Percentiles rank a stretch among this genome's conserved stretches.
phyloP scores from a whole-genome alignment of 2,888 invertebrate genomes.

The Teleogryllus oceanicus region DNA sequence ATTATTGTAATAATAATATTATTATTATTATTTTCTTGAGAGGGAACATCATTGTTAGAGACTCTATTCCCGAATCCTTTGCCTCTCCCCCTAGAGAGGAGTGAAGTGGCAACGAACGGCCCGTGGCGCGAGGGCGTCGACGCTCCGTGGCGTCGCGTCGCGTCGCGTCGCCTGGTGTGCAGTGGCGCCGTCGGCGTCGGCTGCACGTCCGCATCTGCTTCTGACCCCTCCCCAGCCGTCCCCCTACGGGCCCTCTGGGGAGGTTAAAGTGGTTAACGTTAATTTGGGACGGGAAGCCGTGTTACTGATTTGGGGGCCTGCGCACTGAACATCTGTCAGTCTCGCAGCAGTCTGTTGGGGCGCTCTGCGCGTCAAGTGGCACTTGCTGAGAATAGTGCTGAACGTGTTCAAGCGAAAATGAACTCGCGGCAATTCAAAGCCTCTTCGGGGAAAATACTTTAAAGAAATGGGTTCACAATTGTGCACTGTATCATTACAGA shows the following conservation, averaged over 20 bases:
- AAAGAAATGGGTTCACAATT: no score
- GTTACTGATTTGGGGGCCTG: background rate
- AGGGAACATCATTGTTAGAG: no score
- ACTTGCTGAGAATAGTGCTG: background rate
- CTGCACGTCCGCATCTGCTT: background rate
- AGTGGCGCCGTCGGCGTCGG: background rate
- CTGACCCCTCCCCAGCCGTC: background rate
- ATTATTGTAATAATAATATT: no score
- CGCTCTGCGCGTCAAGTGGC: background rate
- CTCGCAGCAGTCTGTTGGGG: background rate
- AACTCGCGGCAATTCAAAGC: no score
- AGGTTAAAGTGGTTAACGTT: slow-evolving; percentile 18
- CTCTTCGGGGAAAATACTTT: no score
- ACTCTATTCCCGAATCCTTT: no score
- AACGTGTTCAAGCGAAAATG: no score
- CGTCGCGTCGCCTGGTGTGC: background rate
- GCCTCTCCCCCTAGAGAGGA: background rate
- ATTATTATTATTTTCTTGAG: no score
- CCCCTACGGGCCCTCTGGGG: slow-evolving; percentile 3
- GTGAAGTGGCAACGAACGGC: background rate
- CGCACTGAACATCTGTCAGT: background rate
- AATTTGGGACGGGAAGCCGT: slow-evolving; percentile 9
- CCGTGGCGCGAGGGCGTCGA: background rate
- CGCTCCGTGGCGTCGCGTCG: no score
- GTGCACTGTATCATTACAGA: no score